Evolutionary conservation across 2,797 vertebrate genomes (phyloP), one percentile per base, ranked within the genome.

Genomic region (Ctenochaetus hawaiiensis): DNA sequence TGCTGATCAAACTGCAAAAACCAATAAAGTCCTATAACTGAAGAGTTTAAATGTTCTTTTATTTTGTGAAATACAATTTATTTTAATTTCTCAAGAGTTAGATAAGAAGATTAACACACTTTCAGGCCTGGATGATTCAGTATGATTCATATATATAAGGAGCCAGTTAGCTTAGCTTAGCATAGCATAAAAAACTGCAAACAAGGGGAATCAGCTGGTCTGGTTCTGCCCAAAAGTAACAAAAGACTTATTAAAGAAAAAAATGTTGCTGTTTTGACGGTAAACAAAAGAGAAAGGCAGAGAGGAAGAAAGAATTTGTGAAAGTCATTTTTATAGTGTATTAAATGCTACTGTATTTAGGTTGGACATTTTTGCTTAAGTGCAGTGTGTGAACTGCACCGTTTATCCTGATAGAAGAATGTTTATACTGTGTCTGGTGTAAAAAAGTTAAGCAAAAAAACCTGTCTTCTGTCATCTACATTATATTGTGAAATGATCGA

Each of bases 221-320:
- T 53, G 57, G 17, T 13, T 20, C 47, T n/a, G 34, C 17, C 23
- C n/a, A 17, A 58, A 48, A 8, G 16, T 26, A 60, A 54, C 48
- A n/a, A 26, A 18, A 45, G 45, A 5, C 54, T 48, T 13, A 63
- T 4, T 30, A 3, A 17, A 68, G 17, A 16, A 45, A 16, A 22
- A 17, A 8, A 47, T 18, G 74, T 45, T 39, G 49, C 51, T 52
- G 26, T 43, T 57, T 58, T 61, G 30, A 20, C 58, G 26, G 65
- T 6, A 5, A 47, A 22, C 8, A 22, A 49, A 43, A 57, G 43
- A 51, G 39, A 48, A 48, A 45, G 43, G 34, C 3, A 12, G 3
- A 23, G 39, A 64, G 43, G 37, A 26, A 22, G 26, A 52, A 8
- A 34, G 6, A 34, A 34, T 34, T 34, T 2, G 6, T 13, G 54